Evolutionary conservation across 2,888 invertebrate species (phyloP).

Genomic region (Macrophya annulata): DNA sequence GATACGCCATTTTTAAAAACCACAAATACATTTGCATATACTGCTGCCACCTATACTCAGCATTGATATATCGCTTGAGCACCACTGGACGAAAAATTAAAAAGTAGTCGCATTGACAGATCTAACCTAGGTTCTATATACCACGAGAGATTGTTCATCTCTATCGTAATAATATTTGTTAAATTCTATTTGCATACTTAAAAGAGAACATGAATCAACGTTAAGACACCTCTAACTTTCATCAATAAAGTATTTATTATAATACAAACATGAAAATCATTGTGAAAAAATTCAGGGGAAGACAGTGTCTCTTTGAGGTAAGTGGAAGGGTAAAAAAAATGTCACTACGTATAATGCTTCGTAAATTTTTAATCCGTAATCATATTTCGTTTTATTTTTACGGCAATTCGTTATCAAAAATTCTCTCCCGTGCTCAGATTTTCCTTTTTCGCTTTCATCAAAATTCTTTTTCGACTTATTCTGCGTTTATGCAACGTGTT

Average conservation of each 20-base stretch:
- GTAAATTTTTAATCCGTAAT: background rate
- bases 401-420: background rate
- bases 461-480: background rate
- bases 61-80: background rate
- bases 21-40: background rate
- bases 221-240: background rate
- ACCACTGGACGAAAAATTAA: background rate
- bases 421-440: background rate
- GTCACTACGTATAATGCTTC: background rate
- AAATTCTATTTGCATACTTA: background rate
- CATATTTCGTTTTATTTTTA: background rate
- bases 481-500: background rate
- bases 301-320: constrained; percentile 86
- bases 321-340: constrained; percentile 62
- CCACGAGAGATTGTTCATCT: background rate
- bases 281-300: constrained; percentile 88
- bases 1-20: constrained; percentile 24
- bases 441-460: background rate
- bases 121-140: constrained; percentile 20
- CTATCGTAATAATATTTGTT: background rate
- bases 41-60: background rate
- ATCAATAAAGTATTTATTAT: background rate
- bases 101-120: constrained; percentile 24
- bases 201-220: background rate
- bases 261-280: constrained; percentile 84